These are phyloP conservation scores for Exephanes ischioxanthus DNA, from an alignment of 2,888 invertebrate genomes.

Conservation along the genomic window DNA sequence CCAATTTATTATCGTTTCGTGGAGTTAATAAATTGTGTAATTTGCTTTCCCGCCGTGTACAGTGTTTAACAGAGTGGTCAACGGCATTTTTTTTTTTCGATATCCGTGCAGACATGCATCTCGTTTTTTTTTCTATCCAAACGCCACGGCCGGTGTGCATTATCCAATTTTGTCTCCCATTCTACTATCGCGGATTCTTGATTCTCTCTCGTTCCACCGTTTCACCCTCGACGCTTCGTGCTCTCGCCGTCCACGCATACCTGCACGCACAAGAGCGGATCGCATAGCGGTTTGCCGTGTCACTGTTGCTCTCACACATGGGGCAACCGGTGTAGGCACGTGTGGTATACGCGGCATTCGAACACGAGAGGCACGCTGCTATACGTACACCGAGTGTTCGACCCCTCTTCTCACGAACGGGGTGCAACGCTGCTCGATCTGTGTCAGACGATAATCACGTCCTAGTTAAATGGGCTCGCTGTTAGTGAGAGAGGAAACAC, in stretches of 20 bases:
- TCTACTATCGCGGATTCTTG: conserved; percentile 48
- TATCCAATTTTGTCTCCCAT: conserved; percentile 60
- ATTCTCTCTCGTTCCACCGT: conserved; percentile 62
- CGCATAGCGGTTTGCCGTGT: conserved; percentile 38
- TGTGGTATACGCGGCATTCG: conserved; percentile 47
- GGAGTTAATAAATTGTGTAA: neutral
- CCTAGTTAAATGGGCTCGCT: conserved; percentile 73
- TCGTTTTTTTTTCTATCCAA: conserved; percentile 17
- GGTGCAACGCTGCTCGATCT: conserved; percentile 68
- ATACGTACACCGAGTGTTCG: conserved; percentile 36
- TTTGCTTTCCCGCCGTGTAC: neutral
- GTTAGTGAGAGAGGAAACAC: conserved; percentile 59
- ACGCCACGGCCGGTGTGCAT: conserved; percentile 43
- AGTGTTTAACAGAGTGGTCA: neutral
- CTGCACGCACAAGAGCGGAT: conserved; percentile 63
- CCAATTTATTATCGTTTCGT: neutral
- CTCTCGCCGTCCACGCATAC: conserved; percentile 62
- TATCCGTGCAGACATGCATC: neutral
- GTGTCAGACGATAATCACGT: conserved; percentile 71
- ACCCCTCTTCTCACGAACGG: conserved; percentile 46
- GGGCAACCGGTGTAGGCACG: conserved; percentile 20
- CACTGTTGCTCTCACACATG: conserved; percentile 43
- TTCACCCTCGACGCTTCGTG: conserved; percentile 58
- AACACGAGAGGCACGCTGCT: conserved; percentile 24
- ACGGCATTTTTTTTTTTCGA: neutral